These are phyloP conservation scores for Rhopalosiphum maidis DNA, from an alignment of 1,140 invertebrate species.

Conservation along the genomic window DNA sequence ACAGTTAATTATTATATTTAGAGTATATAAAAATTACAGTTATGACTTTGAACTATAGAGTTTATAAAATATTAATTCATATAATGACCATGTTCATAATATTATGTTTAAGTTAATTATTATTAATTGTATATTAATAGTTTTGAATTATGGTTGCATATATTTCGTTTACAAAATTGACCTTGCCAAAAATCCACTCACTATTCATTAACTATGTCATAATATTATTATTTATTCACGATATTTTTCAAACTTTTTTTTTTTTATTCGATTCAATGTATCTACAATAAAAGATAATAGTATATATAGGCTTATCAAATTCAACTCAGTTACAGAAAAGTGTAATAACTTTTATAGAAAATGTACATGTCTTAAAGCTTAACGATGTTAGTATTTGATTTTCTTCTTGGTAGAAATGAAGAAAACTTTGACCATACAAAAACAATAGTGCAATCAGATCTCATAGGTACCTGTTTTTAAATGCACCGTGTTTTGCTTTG, in stretches of 20 bases:
- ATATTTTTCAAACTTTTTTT: neutral
- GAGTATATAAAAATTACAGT: neutral
- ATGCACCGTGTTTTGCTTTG: neutral
- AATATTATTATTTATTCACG: neutral
- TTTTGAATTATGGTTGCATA: neutral
- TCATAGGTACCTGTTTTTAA: neutral
- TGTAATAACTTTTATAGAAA: neutral
- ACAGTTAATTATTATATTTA: neutral
- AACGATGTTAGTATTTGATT: neutral
- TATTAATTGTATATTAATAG: neutral
- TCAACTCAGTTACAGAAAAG: neutral
- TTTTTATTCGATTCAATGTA: neutral
- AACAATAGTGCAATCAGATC: slow-evolving; percentile 17
- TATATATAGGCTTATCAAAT: neutral
- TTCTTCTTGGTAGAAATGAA: neutral
- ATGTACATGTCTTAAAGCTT: neutral
- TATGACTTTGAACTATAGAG: neutral
- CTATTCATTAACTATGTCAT: neutral
- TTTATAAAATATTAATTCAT: neutral
- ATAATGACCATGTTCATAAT: neutral
- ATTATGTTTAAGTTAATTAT: neutral
- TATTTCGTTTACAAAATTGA: neutral
- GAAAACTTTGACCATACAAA: neutral
- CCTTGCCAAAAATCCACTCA: neutral
- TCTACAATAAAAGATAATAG: neutral